phyloP scores from a whole-genome alignment of 2,113 vertebrate genomes.

The Elephas maximus region DNA sequence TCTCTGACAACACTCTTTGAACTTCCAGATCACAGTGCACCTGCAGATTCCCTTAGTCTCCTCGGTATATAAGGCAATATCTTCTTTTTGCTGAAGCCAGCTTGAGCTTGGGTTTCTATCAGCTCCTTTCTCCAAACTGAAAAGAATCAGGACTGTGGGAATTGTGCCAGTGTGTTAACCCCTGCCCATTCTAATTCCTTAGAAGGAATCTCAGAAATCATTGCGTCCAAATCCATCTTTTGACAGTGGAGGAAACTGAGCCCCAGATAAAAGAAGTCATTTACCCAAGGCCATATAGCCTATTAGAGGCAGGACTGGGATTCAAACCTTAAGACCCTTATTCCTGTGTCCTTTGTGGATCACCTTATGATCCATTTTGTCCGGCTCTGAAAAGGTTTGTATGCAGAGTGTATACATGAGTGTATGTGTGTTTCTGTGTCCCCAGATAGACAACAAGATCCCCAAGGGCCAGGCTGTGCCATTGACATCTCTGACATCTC shows the following conservation, averaged over 20 bases:
- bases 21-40: not conserved
- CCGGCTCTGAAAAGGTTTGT: not conserved
- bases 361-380: not conserved
- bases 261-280: not conserved
- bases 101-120: slow-evolving; percentile 2
- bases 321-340: not conserved
- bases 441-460: slow-evolving; percentile 1
- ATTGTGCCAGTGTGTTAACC: not conserved
- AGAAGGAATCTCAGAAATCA: not conserved
- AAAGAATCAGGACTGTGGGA: not conserved
- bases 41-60: not conserved
- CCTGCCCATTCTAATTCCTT: not conserved
- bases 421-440: not conserved
- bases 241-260: slow-evolving; percentile 1
- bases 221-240: not conserved
- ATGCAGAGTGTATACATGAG: not conserved
- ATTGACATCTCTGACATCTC: not conserved
- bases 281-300: slow-evolving; percentile 11
- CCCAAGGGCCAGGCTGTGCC: not conserved
- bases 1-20: not conserved
- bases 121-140: not conserved
- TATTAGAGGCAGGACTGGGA: not conserved
- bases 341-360: not conserved
- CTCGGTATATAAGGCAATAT: not conserved
- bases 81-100: not conserved